Evolutionary conservation across 2,888 invertebrate genomes (phyloP), one percentile per base, ranked within the genome.

Genomic region (Lamellibrachia satsuma): DNA sequence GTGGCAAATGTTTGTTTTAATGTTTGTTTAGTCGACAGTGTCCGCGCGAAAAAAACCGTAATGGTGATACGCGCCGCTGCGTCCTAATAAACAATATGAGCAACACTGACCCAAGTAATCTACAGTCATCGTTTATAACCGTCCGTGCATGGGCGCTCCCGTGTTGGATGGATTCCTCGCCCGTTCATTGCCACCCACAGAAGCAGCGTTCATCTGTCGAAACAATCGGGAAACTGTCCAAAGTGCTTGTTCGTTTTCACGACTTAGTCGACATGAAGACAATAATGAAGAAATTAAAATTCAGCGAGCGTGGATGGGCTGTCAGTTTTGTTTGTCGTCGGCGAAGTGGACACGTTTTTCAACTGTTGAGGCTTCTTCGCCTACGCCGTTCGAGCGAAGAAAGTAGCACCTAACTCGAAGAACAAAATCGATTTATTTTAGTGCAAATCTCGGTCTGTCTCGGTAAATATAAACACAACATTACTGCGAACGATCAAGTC

Each of bases 1-100:
- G 91, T 91, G 22, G 91, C 91, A 22, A 91, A 91, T 91, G 91
- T 91, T 91, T 91, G 91, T 91, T 91, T 91, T 39, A 91, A 91
- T 91, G 27, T 91, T 91, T 22, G 91, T 91, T 91, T 27, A n/a
- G 91, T 4, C 27, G 91, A 22, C 91, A n/a, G 91, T 27, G 91
- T 90, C 6, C 91, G 90, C 90, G 90, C 91, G 7, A 7, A 7
- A 91, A n/a, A 91, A 91, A 91, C 91, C 6, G 91, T 27, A 22
- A 91, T 27, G 55, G 7, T 55, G 55, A 55, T 9, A 55, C 7
- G 55, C 55, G 91, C 91, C 91, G 27, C 4, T 22, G 91, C 91
- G 0, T 27, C 15, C 91, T 27, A 27, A 91, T n/a, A 91, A 91
- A 91, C 91, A 91, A 27, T 15, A 91, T 91, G 91, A 91, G 91